A percentile compares a stretch with the other conserved stretches of the same genome.
phyloP scores from a whole-genome alignment of 2,888 invertebrate genomes.

The Netelia inedita region DNA sequence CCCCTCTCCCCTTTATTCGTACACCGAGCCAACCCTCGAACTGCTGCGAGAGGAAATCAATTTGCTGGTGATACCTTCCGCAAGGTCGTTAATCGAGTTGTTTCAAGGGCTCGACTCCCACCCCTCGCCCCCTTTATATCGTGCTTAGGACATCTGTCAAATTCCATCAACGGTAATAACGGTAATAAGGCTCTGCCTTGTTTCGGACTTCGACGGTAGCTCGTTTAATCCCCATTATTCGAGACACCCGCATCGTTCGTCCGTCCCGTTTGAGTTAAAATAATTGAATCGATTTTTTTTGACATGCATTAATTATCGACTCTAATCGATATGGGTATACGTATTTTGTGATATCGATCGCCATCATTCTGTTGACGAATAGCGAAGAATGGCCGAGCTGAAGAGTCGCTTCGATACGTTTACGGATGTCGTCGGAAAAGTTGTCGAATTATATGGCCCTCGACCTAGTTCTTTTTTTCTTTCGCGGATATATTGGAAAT shows the following conservation, averaged over 20 bases:
- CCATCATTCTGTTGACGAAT: not conserved
- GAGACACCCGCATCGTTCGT: conserved; percentile 36
- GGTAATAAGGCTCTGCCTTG: not conserved
- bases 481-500: conserved; percentile 9
- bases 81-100: conserved; percentile 38
- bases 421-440: conserved; percentile 8
- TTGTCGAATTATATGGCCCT: conserved; percentile 9
- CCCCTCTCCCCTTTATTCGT: not conserved
- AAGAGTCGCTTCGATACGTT: not conserved
- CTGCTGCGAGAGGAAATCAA: conserved; percentile 5
- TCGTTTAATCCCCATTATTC: not conserved
- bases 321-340: conserved; percentile 4
- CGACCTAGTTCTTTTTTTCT: conserved; percentile 16
- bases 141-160: conserved; percentile 11
- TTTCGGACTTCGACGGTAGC: not conserved
- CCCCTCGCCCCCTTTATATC: not conserved
- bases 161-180: not conserved
- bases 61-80: not conserved
- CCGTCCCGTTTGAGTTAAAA: not conserved
- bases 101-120: conserved; percentile 50
- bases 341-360: conserved; percentile 25
- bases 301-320: not conserved
- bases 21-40: not conserved
- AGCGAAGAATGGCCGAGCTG: not conserved
- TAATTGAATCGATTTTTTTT: not conserved